Conservation (phyloP, 2,797 vertebrate genomes). For the Chromobotia macracanthus region DNA sequence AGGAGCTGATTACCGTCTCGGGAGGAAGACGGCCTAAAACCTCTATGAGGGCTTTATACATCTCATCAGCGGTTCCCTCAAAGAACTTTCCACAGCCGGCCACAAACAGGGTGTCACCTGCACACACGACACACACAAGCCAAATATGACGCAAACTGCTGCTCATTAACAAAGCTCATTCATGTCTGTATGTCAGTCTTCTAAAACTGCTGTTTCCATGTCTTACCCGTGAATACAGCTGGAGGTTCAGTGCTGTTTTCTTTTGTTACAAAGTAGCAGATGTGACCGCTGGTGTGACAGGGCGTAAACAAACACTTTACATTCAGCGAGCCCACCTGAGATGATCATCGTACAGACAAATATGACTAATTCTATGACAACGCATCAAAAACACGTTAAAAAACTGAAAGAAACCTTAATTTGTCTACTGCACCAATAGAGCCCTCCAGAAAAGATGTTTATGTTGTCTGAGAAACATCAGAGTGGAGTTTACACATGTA, state of each 20-base stretch:
- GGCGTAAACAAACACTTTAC: slow-evolving; percentile 94
- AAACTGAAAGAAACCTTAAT: too few relatives aligned
- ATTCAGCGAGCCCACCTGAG: slow-evolving; percentile 88
- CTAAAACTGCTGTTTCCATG: neutral
- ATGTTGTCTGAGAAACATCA: too few relatives aligned
- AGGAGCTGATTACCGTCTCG: slow-evolving; percentile 79
- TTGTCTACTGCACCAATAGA: too few relatives aligned
- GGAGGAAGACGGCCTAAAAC: slow-evolving; percentile 87
- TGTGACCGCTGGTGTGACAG: slow-evolving; percentile 96
- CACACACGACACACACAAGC: slow-evolving; percentile 20
- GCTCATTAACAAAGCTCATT: neutral
- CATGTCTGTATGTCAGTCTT: neutral
- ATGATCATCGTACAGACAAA: neutral
- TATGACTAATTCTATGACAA: too few relatives aligned
- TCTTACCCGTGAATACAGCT: slow-evolving; percentile 92
- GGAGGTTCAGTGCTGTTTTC: slow-evolving; percentile 86
- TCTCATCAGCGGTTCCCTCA: slow-evolving; percentile 94
- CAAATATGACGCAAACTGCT: too few relatives aligned
- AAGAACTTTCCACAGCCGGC: slow-evolving; percentile 98
- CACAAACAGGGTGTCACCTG: slow-evolving; percentile 95
- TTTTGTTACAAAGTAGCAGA: slow-evolving; percentile 95
- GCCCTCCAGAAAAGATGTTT: too few relatives aligned
- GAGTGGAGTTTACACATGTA: too few relatives aligned
- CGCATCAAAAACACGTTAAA: too few relatives aligned
- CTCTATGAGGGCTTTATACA: slow-evolving; percentile 92